Evolutionary conservation across 2,797 vertebrate species (phyloP).

Genomic region (Menidia menidia): DNA sequence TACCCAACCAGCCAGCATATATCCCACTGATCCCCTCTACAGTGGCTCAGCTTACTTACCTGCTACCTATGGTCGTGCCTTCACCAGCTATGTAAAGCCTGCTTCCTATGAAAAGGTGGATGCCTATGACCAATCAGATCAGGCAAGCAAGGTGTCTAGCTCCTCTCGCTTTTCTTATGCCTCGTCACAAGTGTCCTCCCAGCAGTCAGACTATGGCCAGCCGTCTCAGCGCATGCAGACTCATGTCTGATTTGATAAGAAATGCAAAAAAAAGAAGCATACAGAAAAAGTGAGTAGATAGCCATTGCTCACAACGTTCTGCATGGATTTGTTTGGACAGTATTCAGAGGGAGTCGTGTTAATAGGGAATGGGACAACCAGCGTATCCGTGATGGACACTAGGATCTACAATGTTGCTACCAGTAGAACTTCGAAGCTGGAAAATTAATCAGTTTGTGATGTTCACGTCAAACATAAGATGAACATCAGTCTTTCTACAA

Average conservation of each 20-base stretch:
- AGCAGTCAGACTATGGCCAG: conserved; percentile 87
- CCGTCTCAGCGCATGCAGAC: conserved; percentile 93
- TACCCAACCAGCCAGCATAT: conserved; percentile 71
- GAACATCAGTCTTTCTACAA: conserved; percentile 55
- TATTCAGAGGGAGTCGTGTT: conserved; percentile 54
- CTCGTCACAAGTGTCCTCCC: conserved; percentile 86
- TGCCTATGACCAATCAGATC: conserved; percentile 85
- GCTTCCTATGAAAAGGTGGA: conserved; percentile 88
- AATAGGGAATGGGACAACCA: conserved; percentile 51
- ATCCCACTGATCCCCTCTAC: conserved; percentile 83
- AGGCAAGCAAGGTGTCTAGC: conserved; percentile 85
- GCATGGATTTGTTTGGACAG: conserved; percentile 56
- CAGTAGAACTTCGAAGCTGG: conserved; percentile 50
- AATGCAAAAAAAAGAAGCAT: conserved; percentile 8
- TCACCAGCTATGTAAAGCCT: conserved; percentile 90
- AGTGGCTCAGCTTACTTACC: conserved; percentile 85
- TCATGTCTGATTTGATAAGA: conserved; percentile 86
- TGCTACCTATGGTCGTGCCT: conserved; percentile 88
- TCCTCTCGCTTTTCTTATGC: conserved; percentile 89
- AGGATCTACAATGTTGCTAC: conserved; percentile 48
- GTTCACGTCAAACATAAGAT: conserved; percentile 57
- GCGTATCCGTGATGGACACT: conserved; percentile 50
- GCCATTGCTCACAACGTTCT: conserved; percentile 57
- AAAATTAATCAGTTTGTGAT: conserved; percentile 64
- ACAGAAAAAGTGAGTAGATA: conserved; percentile 50